phyloP scores from a whole-genome alignment of 2,888 invertebrate species.

The Cecidostiba fungosa region DNA sequence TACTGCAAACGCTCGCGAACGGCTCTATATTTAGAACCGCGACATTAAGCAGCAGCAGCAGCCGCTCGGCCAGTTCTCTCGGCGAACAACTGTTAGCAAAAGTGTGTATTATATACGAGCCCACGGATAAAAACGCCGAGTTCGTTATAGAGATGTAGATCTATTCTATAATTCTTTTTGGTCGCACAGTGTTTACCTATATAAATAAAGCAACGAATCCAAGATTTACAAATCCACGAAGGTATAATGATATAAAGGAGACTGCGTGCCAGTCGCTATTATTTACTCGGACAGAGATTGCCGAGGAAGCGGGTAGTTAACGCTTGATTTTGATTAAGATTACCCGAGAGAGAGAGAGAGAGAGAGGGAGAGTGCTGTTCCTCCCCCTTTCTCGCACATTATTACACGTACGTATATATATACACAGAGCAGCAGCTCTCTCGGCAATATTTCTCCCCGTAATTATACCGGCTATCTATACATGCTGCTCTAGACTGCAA shows the following conservation, averaged over 20 bases:
- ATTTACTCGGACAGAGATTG: constrained; percentile 59
- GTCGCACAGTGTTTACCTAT: background rate
- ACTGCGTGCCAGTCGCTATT: constrained; percentile 46
- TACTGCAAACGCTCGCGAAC: constrained; percentile 32
- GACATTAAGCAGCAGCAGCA: constrained; percentile 48
- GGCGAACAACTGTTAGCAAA: constrained; percentile 11
- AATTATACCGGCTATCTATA: constrained; percentile 40
- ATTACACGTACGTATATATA: background rate
- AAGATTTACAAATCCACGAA: background rate
- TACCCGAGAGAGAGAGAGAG: constrained; percentile 33
- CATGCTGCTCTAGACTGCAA: background rate
- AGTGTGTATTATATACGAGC: background rate
- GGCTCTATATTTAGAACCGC: constrained; percentile 60
- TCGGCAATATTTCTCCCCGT: constrained; percentile 51
- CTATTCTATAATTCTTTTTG: background rate
- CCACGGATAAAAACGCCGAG: constrained; percentile 38
- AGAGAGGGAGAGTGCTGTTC: constrained; percentile 8
- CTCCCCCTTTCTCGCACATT: constrained; percentile 13
- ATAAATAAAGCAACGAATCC: background rate
- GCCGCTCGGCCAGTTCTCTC: background rate
- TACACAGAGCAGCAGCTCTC: background rate
- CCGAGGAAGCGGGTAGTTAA: constrained; percentile 61
- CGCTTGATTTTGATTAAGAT: constrained; percentile 64
- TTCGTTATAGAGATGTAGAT: background rate
- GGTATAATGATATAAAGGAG: constrained; percentile 13